phyloP scores from a whole-genome alignment of 2,888 invertebrate genomes.

The Sminthurides aquaticus region DNA sequence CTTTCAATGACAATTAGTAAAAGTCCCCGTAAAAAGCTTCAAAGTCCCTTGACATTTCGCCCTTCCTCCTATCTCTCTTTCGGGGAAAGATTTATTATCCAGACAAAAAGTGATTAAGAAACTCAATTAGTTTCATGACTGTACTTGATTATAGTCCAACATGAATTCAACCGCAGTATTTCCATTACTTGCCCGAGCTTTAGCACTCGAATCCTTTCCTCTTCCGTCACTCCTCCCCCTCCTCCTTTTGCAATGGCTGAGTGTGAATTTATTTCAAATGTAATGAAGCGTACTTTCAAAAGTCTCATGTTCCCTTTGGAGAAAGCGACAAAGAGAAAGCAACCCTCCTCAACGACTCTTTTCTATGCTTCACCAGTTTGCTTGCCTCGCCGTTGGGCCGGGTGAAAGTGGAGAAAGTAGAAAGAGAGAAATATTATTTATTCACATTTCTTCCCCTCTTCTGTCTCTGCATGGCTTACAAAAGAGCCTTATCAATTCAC shows the following conservation, averaged over 20 bases:
- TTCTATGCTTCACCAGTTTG: too few relatives aligned
- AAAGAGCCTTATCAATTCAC: too few relatives aligned
- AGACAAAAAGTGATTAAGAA: neutral
- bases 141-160: neutral
- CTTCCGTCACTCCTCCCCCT: too few relatives aligned
- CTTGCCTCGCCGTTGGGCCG: too few relatives aligned
- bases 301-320: too few relatives aligned
- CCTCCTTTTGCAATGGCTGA: neutral
- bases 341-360: too few relatives aligned
- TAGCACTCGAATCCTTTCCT: too few relatives aligned
- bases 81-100: neutral
- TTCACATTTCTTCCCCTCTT: too few relatives aligned
- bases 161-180: neutral
- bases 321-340: too few relatives aligned
- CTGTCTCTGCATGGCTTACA: too few relatives aligned
- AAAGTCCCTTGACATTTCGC: neutral
- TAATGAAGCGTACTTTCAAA: neutral
- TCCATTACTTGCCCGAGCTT: neutral
- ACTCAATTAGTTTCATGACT: neutral
- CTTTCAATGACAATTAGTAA: neutral
- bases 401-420: too few relatives aligned
- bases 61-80: neutral
- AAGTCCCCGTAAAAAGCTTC: neutral
- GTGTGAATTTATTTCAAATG: neutral
- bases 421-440: too few relatives aligned